phyloP scores from a whole-genome alignment of 2,113 vertebrate genomes.

The Crotalus tigris region DNA sequence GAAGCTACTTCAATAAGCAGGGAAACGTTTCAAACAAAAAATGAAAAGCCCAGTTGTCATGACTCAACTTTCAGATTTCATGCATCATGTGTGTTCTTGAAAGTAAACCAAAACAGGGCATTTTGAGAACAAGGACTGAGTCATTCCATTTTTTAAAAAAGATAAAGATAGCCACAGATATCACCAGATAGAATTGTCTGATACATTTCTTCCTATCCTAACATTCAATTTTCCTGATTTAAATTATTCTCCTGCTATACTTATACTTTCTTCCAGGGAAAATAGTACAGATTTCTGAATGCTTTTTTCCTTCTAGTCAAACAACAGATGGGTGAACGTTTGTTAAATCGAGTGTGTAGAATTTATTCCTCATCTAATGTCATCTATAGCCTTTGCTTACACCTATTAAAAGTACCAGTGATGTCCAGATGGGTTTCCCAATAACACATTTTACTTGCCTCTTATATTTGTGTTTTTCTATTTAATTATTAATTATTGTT shows the following conservation, averaged over 20 bases:
- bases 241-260: not conserved
- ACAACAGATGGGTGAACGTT: not conserved
- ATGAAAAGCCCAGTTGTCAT: not conserved
- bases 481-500: constrained; percentile 34
- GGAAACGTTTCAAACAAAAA: not conserved
- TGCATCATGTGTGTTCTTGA: not conserved
- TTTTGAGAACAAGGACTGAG: not conserved
- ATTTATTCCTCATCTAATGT: not conserved
- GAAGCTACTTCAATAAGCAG: not conserved
- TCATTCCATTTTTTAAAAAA: not conserved
- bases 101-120: not conserved
- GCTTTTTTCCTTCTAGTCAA: not conserved
- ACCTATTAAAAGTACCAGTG: not conserved
- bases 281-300: not conserved
- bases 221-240: not conserved
- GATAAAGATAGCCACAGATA: not conserved
- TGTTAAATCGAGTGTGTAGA: not conserved
- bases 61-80: not conserved
- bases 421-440: not conserved
- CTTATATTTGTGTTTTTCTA: constrained; percentile 16
- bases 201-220: not conserved
- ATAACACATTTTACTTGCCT: not conserved
- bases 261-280: not conserved
- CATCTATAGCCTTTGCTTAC: not conserved
- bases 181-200: not conserved